Percentiles rank a stretch among this genome's conserved stretches.
Conservation (phyloP, 1,140 invertebrate species). For the Nixonia krombeini region DNA sequence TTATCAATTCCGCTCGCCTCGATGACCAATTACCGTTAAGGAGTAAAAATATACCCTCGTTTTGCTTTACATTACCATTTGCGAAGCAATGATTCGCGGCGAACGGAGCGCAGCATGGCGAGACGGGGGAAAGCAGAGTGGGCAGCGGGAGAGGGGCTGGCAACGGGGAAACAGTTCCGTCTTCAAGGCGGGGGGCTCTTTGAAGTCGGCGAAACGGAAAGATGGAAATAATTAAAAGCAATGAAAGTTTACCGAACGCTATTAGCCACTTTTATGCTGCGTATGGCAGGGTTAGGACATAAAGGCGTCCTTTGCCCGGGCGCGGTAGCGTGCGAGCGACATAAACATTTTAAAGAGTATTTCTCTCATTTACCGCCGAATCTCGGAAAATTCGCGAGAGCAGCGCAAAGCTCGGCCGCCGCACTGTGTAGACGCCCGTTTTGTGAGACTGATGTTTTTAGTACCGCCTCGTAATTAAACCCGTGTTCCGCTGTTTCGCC, state of each 20-base stretch:
- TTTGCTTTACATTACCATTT: constrained; percentile 27
- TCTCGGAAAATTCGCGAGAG: constrained; percentile 53
- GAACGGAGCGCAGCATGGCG: not conserved
- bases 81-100: not conserved
- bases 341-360: constrained; percentile 61
- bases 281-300: constrained; percentile 36
- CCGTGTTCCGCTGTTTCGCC: constrained; percentile 63
- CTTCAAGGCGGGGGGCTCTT: constrained; percentile 38
- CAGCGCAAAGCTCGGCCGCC: constrained; percentile 34
- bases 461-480: constrained; percentile 64
- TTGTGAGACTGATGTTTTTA: constrained; percentile 60
- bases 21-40: constrained; percentile 35
- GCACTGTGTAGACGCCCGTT: constrained; percentile 42
- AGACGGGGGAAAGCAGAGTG: constrained; percentile 13
- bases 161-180: constrained; percentile 27
- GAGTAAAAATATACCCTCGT: constrained; percentile 21
- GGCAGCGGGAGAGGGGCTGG: constrained; percentile 8
- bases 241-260: constrained; percentile 59
- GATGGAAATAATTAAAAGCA: constrained; percentile 68
- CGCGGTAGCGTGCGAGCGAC: constrained; percentile 50
- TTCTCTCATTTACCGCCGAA: constrained; percentile 52
- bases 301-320: constrained; percentile 33
- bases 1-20: constrained; percentile 29
- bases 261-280: constrained; percentile 57
- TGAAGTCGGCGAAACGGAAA: constrained; percentile 57